Evolutionary conservation across 1,140 invertebrate species (phyloP), one percentile per base, ranked within the genome.

Genomic region (Bradynema listronoti): DNA sequence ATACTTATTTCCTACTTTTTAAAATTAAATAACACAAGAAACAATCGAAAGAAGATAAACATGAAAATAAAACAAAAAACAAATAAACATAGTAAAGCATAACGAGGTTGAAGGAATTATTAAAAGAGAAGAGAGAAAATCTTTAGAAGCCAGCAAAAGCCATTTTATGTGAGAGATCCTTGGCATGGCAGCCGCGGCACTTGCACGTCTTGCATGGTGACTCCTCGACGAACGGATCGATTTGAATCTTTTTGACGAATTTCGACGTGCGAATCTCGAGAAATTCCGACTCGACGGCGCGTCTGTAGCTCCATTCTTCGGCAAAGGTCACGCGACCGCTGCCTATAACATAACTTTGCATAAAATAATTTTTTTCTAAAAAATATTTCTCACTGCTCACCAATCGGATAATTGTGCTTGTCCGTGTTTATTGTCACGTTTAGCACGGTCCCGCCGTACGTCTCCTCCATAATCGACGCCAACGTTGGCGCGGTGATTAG

Each of bases 391-490:
- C 14, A 24, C 53, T 25, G 6, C 2, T 4, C 19, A 76, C 90
- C 93, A 78, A 96, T 97, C 0, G 93, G 93, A 82, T 98, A 98
- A 77, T 94, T 96, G 80, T 90, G 85, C 80, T 94, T 95, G 78
- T 97, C 93, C 1, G 91, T 95, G 79, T 97, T 93, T 57, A 98
- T 91, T 25, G 90, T 91, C 64, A 90, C 89, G 80, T 93, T 95
- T 27, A 95, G 85, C 39, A 97, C 93, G 9, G 88, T 90, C 49
- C 86, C 42, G 4, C 42, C 85, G 82, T 96, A 98, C 24, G 96
- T 81, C 76, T 96, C 90, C 75, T 94, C 87, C 89, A 98, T 94
- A 45, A 97, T 89, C 67, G 84, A 85, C 3, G 89, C 88, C 43
- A 98, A 84, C 0, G 86, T 89, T 76, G 90, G 85, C 25, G 92